Evolutionary conservation across 1,140 invertebrate species (phyloP).

Genomic region (Anastatus disparis): DNA sequence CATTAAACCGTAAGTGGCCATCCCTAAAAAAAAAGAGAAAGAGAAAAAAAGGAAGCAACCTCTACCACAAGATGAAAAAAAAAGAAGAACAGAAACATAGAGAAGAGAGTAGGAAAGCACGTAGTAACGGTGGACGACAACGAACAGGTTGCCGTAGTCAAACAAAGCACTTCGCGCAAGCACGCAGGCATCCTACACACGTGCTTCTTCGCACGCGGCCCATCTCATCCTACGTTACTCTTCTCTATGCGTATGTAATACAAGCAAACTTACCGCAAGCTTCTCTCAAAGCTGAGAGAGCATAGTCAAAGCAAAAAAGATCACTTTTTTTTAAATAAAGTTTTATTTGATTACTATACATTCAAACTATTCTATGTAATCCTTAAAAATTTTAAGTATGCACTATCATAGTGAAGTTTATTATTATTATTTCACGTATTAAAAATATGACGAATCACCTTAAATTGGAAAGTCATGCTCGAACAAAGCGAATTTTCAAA

Average conservation of each 20-base stretch:
- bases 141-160: slow-evolving; percentile 37
- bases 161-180: slow-evolving; percentile 17
- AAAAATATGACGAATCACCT: too few relatives aligned
- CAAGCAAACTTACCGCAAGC: not conserved
- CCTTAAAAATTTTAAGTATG: too few relatives aligned
- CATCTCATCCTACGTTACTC: not conserved
- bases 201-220: slow-evolving; percentile 22
- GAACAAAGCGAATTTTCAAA: too few relatives aligned
- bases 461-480: too few relatives aligned
- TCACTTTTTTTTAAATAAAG: too few relatives aligned
- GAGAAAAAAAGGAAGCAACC: not conserved
- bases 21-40: not conserved
- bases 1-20: too few relatives aligned
- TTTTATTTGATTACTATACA: too few relatives aligned
- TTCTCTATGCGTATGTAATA: not conserved
- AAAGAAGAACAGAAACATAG: not conserved
- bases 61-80: not conserved
- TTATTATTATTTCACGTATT: too few relatives aligned
- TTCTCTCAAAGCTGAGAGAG: too few relatives aligned
- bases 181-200: slow-evolving; percentile 26
- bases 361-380: too few relatives aligned
- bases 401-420: too few relatives aligned
- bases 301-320: too few relatives aligned
- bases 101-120: not conserved
- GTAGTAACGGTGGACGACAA: slow-evolving; percentile 12